Base-by-base conservation (phyloP, 2,888 invertebrate genomes). In the Syrista parreyssii region DNA sequence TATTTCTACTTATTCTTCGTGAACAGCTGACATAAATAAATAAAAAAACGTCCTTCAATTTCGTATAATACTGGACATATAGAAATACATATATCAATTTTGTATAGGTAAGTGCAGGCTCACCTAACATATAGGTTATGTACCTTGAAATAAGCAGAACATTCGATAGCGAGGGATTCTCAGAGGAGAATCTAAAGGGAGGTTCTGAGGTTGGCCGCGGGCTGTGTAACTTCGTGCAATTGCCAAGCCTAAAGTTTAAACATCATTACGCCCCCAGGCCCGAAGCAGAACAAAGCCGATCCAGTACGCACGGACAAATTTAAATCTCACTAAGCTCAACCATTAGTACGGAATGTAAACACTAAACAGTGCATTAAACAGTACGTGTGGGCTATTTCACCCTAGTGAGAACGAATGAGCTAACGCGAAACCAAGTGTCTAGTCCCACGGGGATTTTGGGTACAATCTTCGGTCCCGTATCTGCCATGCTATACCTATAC, bases 331-430 rank as follows among this genome's bases (percentile, higher is more conserved):
- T 90, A 91, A 91, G 90, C 91, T 85, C 83, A 86, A 83, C 90
- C 91, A 91, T 91, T 91, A 91, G 91, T 88, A 89, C 87, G 81
- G 87, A 90, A 87, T 88, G 91, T 89, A 91, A 91, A 91, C 90
- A 91, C 86, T 87, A 89, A 91, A 89, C 89, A 89, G 87, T 89
- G 88, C 89, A 89, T 89, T 89, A 89, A 89, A 88, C 86, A 85
- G 84, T 85, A 85, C 82, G 81, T 81, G 84, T 82, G 35, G 72
- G 74, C 40, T 77, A 35, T 75, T 74, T 79, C 78, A 79, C 79
- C 85, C 88, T 88, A 86, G 87, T 88, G 87, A 40, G 40, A 40
- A 23, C 40, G 40, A 40, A 40, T 40, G 40, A 40, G 23, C 40
- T 40, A 40, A 40, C 84, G 86, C 84, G 85, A 88, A 88, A 87